A percentile compares a stretch with the other conserved stretches of the same genome.
Conservation (phyloP, 1,140 invertebrate species). For the Tetramorium parvispinum region DNA sequence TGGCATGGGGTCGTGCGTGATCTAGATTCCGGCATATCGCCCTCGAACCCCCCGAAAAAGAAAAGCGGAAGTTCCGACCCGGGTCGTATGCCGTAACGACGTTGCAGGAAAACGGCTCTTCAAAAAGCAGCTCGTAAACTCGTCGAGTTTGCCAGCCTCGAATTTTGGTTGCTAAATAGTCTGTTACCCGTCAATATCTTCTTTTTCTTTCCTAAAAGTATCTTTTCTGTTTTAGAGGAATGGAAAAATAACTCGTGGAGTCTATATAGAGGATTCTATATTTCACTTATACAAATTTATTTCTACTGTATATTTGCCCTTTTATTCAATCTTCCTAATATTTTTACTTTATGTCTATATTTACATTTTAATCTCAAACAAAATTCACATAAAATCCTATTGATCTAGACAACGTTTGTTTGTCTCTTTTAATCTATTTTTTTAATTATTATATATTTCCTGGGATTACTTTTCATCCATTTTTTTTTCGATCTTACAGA, state of each 20-base stretch:
- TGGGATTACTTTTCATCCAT: neutral
- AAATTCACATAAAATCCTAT: slow-evolving; percentile 3
- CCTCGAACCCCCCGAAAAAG: slow-evolving; percentile 16
- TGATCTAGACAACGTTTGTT: neutral
- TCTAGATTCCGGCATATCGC: slow-evolving; percentile 45
- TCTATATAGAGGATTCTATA: neutral
- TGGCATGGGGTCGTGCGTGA: slow-evolving; percentile 50
- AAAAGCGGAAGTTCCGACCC: slow-evolving; percentile 37
- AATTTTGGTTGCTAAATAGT: slow-evolving; percentile 7
- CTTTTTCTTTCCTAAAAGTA: neutral
- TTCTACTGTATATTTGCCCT: neutral
- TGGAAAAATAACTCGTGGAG: neutral
- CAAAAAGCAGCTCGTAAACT: slow-evolving; percentile 48
- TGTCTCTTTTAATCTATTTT: slow-evolving; percentile 8
- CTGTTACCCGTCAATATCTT: neutral
- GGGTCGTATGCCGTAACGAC: slow-evolving; percentile 60
- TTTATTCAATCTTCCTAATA: slow-evolving; percentile 2
- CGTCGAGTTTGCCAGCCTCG: slow-evolving; percentile 9
- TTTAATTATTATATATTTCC: slow-evolving; percentile 23
- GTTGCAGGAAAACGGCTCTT: slow-evolving; percentile 41
- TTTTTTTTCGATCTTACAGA: neutral
- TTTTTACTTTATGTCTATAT: neutral
- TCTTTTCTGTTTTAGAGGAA: neutral
- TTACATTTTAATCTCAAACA: slow-evolving; percentile 15
- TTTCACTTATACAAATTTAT: slow-evolving; percentile 20